These are phyloP conservation scores for Nannoperca obscura DNA, from an alignment of 2,797 vertebrate genomes.

Conservation along the genomic window DNA sequence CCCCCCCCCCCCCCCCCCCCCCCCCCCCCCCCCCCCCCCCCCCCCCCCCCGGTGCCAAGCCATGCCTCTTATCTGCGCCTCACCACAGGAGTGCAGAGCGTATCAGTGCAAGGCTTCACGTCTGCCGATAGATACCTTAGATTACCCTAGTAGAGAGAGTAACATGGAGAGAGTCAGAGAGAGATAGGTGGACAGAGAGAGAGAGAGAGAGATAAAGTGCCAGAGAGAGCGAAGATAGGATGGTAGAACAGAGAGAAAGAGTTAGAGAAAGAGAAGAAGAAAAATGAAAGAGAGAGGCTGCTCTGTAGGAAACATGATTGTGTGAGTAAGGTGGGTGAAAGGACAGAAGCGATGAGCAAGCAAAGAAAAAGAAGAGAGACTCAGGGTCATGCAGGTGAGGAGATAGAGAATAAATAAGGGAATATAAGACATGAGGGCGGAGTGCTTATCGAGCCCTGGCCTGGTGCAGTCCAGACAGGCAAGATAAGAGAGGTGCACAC, in stretches of 20 bases:
- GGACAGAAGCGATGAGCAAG: slow-evolving; percentile 36
- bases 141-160: slow-evolving; percentile 63
- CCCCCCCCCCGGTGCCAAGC: slow-evolving; percentile 78
- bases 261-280: slow-evolving; percentile 5
- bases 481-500: slow-evolving; percentile 63
- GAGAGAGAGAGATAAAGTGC: slow-evolving; percentile 18
- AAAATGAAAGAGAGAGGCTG: slow-evolving; percentile 5
- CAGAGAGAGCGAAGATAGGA: background rate
- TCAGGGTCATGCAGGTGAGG: slow-evolving; percentile 62
- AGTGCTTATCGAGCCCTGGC: slow-evolving; percentile 67
- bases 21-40: no score
- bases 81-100: no score
- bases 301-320: slow-evolving; percentile 19
- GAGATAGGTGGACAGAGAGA: slow-evolving; percentile 27
- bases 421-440: slow-evolving; percentile 70
- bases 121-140: slow-evolving; percentile 75
- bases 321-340: slow-evolving; percentile 31
- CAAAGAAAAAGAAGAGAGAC: slow-evolving; percentile 19
- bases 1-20: no score
- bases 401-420: slow-evolving; percentile 58
- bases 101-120: slow-evolving; percentile 64
- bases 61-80: slow-evolving; percentile 77
- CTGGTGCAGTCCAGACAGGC: slow-evolving; percentile 62
- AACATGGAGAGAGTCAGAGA: slow-evolving; percentile 24
- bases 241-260: slow-evolving; percentile 7